Evolutionary conservation across 2,797 vertebrate species (phyloP), one percentile per base, ranked within the genome.

Genomic region (Pelodytes ibericus): DNA sequence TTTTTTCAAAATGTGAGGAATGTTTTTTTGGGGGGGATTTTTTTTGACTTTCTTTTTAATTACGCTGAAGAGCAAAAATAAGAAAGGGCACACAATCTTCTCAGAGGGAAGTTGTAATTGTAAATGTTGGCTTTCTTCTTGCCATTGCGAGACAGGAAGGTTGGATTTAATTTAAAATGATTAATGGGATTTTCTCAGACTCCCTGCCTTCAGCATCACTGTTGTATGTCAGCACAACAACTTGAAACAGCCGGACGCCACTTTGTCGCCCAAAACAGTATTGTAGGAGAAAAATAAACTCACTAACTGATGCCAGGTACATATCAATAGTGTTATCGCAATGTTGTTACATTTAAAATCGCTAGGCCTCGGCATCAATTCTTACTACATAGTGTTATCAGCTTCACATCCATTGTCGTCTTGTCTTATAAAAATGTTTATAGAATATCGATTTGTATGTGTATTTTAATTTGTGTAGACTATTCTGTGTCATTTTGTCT

Each of bases 111-210:
- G 83, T 81, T 84, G 87, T 91, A 89, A 95, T 95, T 93, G 90
- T 92, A 89, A 92, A 90, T 85, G 86, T 87, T 81, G 83, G 84
- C 86, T 91, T 91, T 86, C 86, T 90, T 88, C 84, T 83, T 84
- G 79, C 85, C 82, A 77, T 72, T 73, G 83, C 82, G 84, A 67
- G 87, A 88, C 87, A 86, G 81, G 86, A 89, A 90, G 85, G 89
- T 92, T 92, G 89, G 88, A 87, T 92, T 93, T 95, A 95, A 94
- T 96, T 96, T 95, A 91, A 88, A 89, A 91, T 96, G 96, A 99
- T 98, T 95, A 95, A 99, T 99, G 95, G 91, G 89, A 90, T 90
- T 91, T 90, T 89, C 90, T 91, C 90, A 88, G 87, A 88, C 92
- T 93, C 93, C 90, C 89, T 89, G 90, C 90, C 88, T 90, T 89